phyloP scores from a whole-genome alignment of 1,140 invertebrate genomes.

The Psix sp. region DNA sequence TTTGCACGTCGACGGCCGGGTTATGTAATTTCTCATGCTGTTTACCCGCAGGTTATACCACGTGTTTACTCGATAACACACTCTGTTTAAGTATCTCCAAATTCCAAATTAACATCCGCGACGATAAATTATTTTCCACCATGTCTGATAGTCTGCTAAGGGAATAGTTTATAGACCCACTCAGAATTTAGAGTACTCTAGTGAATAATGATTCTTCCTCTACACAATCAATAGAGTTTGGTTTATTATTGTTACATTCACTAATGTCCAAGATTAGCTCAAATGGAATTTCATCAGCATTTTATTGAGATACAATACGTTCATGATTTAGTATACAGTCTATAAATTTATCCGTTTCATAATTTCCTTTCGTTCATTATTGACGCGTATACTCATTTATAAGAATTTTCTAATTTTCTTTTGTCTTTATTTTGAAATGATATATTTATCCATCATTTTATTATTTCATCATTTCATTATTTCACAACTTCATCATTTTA shows the following conservation, averaged over 20 bases:
- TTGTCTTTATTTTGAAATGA: too few relatives aligned
- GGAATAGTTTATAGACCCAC: slow-evolving; percentile 35
- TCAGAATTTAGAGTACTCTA: slow-evolving; percentile 46
- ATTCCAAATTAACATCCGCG: slow-evolving; percentile 42
- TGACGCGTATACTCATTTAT: too few relatives aligned
- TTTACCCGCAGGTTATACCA: slow-evolving; percentile 23
- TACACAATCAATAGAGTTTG: slow-evolving; percentile 44
- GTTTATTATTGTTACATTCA: slow-evolving; percentile 9
- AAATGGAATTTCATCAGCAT: too few relatives aligned
- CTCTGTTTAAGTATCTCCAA: slow-evolving; percentile 26
- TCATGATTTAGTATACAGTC: too few relatives aligned
- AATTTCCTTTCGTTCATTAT: too few relatives aligned
- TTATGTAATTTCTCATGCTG: slow-evolving; percentile 33
- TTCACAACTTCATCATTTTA: too few relatives aligned
- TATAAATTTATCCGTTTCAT: too few relatives aligned
- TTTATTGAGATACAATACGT: too few relatives aligned
- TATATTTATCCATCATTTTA: too few relatives aligned
- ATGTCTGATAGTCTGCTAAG: slow-evolving; percentile 24
- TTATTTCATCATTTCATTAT: too few relatives aligned
- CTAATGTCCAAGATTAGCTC: background rate
- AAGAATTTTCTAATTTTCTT: too few relatives aligned
- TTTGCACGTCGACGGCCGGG: slow-evolving; percentile 2
- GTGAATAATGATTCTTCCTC: slow-evolving; percentile 55
- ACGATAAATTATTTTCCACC: slow-evolving; percentile 46
- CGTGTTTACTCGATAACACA: slow-evolving; percentile 36